Conservation (phyloP, 1,140 invertebrate genomes). For the Drosophila equinoxialis region DNA sequence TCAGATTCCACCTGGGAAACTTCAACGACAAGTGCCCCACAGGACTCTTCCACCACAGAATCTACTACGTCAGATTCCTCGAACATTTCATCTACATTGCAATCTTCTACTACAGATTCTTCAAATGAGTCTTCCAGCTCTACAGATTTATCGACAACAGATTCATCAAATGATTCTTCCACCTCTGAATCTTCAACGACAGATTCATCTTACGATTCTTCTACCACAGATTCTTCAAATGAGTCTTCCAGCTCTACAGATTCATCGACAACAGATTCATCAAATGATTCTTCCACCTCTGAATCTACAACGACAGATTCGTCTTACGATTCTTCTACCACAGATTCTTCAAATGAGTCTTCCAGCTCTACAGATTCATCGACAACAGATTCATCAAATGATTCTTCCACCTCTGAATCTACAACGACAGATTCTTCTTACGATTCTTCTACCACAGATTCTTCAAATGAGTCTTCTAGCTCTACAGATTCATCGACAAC, state of each 20-base stretch:
- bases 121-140: constrained; percentile 3
- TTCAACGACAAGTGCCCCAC: no score
- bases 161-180: constrained; percentile 6
- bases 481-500: constrained; percentile 21
- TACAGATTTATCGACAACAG: constrained; percentile 13
- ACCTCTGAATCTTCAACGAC: neutral
- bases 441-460: constrained; percentile 7
- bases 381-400: neutral
- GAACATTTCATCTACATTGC: neutral
- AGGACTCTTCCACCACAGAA: neutral
- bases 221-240: neutral
- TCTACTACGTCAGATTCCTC: constrained; percentile 3
- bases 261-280: neutral
- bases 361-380: neutral
- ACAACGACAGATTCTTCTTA: constrained; percentile 8
- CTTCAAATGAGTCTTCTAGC: neutral
- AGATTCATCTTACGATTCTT: neutral
- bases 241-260: neutral
- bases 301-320: constrained; percentile 8
- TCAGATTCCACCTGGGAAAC: no score
- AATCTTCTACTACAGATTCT: constrained; percentile 2
- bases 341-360: neutral
- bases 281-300: neutral
- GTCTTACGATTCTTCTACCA: neutral
- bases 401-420: constrained; percentile 4